Conservation (phyloP, 2,113 vertebrate species). For the Sebastes schlegelii region DNA sequence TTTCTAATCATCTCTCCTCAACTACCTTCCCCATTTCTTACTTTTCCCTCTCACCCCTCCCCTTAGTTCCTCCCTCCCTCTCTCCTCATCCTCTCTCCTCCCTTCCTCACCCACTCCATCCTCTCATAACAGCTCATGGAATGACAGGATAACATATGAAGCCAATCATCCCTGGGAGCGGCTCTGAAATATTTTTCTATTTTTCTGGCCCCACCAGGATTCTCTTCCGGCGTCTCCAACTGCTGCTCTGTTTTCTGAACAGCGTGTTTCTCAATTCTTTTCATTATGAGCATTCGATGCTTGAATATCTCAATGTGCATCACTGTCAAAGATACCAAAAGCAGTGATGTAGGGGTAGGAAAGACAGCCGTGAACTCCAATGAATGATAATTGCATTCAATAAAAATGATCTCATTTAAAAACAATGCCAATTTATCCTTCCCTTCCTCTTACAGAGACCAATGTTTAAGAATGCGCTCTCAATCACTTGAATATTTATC, state of each 20-base stretch:
- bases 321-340: neutral
- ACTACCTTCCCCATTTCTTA: neutral
- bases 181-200: conserved; percentile 55
- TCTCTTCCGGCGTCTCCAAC: conserved; percentile 3
- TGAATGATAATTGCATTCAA: neutral
- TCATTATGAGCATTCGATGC: conserved; percentile 16
- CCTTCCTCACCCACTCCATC: conserved; percentile 57
- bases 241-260: conserved; percentile 16
- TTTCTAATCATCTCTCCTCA: neutral
- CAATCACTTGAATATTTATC: neutral
- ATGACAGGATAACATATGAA: conserved; percentile 75
- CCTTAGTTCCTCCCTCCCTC: conserved; percentile 30
- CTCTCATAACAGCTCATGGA: conserved; percentile 46
- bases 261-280: neutral
- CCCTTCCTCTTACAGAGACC: neutral
- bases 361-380: neutral
- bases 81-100: conserved; percentile 20
- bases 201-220: conserved; percentile 48
- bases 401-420: neutral
- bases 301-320: neutral
- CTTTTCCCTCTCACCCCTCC: neutral
- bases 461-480: neutral
- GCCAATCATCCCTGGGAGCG: conserved; percentile 71
- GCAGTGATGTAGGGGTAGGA: neutral
- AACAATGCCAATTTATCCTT: neutral